These are phyloP conservation scores for Tauraco erythrolophus DNA, from an alignment of 2,113 vertebrate species.

Conservation along the genomic window DNA sequence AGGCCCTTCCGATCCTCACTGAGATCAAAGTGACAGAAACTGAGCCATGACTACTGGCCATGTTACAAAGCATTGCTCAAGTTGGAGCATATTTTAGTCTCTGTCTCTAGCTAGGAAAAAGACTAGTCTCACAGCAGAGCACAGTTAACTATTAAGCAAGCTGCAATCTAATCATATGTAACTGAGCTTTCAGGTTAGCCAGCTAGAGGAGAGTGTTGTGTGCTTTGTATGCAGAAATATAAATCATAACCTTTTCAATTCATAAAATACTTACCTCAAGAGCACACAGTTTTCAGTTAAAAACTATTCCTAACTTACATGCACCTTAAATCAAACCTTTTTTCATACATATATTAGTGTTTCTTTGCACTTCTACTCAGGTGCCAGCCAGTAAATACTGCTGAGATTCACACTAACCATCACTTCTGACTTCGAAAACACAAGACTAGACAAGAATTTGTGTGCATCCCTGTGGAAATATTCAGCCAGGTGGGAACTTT, in stretches of 20 bases:
- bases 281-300: neutral
- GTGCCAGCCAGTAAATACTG: neutral
- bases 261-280: neutral
- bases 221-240: neutral
- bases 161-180: neutral
- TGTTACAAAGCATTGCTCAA: neutral
- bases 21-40: neutral
- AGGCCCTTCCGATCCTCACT: neutral
- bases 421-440: neutral
- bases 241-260: neutral
- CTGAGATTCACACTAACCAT: neutral
- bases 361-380: neutral
- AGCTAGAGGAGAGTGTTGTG: fast-evolving
- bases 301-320: neutral
- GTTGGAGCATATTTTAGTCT: neutral
- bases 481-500: neutral
- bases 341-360: neutral
- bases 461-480: neutral
- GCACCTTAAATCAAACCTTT: neutral
- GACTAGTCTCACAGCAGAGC: neutral
- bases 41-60: neutral
- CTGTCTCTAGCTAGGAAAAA: neutral
- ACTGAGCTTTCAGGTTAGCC: neutral
- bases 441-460: neutral
- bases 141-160: neutral